Percentiles rank a stretch among this genome's conserved stretches.
phyloP scores from a whole-genome alignment of 2,888 invertebrate species.

The Hyposoter didymator region DNA sequence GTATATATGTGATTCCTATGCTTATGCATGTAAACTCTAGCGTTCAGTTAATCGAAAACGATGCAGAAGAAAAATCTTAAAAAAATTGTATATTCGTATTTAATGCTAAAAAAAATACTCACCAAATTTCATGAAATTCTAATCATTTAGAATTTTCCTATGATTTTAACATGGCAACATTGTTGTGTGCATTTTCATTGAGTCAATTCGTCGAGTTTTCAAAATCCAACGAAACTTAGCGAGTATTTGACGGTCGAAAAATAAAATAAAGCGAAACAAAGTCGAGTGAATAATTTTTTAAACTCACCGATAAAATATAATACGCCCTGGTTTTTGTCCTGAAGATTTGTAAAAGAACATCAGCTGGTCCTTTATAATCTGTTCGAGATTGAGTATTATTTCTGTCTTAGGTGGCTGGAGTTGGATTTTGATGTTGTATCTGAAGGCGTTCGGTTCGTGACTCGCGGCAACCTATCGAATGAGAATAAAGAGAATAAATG shows the following conservation, averaged over 20 bases:
- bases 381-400: slow-evolving; percentile 90
- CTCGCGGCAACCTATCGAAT: slow-evolving; percentile 89
- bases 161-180: too few relatives aligned
- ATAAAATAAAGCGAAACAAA: not conserved
- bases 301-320: slow-evolving; percentile 88
- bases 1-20: too few relatives aligned
- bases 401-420: slow-evolving; percentile 91
- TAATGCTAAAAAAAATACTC: too few relatives aligned
- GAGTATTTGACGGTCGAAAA: not conserved
- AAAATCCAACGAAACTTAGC: not conserved
- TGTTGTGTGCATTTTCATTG: too few relatives aligned
- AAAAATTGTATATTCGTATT: too few relatives aligned
- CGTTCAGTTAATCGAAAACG: too few relatives aligned
- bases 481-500: not conserved
- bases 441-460: slow-evolving; percentile 88
- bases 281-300: not conserved
- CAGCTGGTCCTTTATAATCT: slow-evolving; percentile 89
- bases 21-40: too few relatives aligned
- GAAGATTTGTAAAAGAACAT: slow-evolving; percentile 86
- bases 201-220: not conserved
- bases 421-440: slow-evolving; percentile 91
- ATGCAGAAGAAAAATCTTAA: too few relatives aligned
- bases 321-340: slow-evolving; percentile 86
- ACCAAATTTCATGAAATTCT: too few relatives aligned
- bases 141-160: too few relatives aligned